Percentiles rank a stretch among this genome's conserved stretches.
Evolutionary conservation across 1,140 invertebrate species (phyloP).

Genomic region (Arion vulgaris): DNA sequence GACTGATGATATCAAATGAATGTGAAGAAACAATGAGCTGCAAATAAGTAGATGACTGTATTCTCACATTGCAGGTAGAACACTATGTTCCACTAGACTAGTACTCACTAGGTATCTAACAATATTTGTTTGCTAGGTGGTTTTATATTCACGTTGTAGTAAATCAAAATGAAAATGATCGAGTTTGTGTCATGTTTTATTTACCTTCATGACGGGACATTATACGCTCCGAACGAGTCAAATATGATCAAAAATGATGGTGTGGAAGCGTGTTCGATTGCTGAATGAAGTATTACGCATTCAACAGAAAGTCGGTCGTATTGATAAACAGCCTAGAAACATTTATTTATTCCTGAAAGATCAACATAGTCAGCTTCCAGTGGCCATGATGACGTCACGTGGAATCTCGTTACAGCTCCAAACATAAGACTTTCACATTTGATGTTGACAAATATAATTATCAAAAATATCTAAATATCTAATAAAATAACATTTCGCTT

Average conservation of each 20-base stretch:
- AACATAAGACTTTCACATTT: not conserved
- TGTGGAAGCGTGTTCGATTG: conserved; percentile 2
- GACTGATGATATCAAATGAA: no score
- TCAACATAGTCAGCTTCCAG: conserved; percentile 55
- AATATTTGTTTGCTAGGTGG: no score
- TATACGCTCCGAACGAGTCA: conserved; percentile 64
- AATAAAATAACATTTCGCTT: not conserved
- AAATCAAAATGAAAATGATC: no score
- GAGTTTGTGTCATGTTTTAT: no score
- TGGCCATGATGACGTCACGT: conserved; percentile 67
- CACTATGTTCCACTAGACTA: no score
- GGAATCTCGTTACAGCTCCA: conserved; percentile 49
- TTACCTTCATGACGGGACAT: conserved; percentile 88
- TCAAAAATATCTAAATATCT: not conserved
- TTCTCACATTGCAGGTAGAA: no score
- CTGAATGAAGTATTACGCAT: conserved; percentile 11
- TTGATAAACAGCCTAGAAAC: not conserved
- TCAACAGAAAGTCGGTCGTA: not conserved
- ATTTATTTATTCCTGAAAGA: conserved; percentile 41
- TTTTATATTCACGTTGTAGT: no score
- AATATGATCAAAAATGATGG: not conserved
- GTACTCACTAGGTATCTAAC: no score
- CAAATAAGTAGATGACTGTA: no score
- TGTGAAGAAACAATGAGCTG: no score
- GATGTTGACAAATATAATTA: not conserved